Conservation (phyloP, 2,113 vertebrate species). For the Lanius collurio region DNA sequence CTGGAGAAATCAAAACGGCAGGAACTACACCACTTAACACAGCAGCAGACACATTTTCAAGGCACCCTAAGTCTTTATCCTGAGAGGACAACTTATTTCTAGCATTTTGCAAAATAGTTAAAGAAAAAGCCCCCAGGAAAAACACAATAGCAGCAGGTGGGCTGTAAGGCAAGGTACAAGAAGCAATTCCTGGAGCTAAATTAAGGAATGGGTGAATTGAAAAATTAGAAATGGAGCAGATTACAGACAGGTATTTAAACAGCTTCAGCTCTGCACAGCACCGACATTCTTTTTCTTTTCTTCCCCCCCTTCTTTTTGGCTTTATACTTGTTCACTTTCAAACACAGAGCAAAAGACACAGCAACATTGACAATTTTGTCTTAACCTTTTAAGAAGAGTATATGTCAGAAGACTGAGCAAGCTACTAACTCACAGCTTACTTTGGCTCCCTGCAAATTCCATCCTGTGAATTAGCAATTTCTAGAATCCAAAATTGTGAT, state of each 20-base stretch:
- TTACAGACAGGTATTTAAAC: neutral
- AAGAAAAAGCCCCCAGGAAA: neutral
- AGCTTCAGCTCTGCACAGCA: neutral
- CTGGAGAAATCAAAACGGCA: neutral
- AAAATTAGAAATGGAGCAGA: neutral
- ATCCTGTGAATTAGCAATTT: neutral
- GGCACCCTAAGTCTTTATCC: neutral
- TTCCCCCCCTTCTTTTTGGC: neutral
- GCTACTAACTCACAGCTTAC: neutral
- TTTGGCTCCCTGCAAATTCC: neutral
- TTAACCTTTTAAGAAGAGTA: neutral
- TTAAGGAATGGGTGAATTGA: neutral
- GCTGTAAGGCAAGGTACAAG: neutral
- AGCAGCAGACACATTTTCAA: slow-evolving; percentile 37
- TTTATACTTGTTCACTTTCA: neutral
- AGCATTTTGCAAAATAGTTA: neutral
- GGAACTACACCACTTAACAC: slow-evolving; percentile 16
- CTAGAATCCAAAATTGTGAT: neutral
- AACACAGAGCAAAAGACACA: neutral
- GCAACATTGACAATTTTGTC: neutral
- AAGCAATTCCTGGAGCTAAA: neutral
- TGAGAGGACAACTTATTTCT: neutral
- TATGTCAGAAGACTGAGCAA: neutral
- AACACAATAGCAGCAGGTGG: neutral
- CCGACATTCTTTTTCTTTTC: neutral